Conservation (phyloP, 2,888 invertebrate genomes). For the Drosophila hawaiiensis region DNA sequence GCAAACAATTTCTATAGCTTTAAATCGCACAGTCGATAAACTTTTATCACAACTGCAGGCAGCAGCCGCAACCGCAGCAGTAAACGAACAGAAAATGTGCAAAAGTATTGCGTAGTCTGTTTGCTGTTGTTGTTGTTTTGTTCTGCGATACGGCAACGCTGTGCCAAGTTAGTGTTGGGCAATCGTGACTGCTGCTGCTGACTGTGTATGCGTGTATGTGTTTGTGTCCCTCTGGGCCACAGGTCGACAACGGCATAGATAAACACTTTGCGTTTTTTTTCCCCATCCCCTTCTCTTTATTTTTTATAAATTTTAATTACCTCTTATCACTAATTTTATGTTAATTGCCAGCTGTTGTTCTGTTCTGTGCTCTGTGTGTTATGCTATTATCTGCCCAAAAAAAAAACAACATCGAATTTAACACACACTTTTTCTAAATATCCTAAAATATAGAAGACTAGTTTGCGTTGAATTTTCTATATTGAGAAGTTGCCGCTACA, state of each 20-base stretch:
- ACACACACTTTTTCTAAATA: neutral
- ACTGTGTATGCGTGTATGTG: neutral
- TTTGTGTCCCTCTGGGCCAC: slow-evolving; percentile 32
- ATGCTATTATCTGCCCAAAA: slow-evolving; percentile 42
- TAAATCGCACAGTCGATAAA: slow-evolving; percentile 74
- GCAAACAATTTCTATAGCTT: slow-evolving; percentile 57
- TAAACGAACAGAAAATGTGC: slow-evolving; percentile 50
- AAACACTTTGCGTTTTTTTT: slow-evolving; percentile 56
- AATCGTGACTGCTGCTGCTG: slow-evolving; percentile 37
- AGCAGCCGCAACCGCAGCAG: slow-evolving; percentile 40
- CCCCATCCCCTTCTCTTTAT: neutral
- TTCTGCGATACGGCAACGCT: slow-evolving; percentile 55
- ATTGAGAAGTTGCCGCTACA: neutral
- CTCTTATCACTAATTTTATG: slow-evolving; percentile 82
- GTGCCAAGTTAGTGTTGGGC: slow-evolving; percentile 21
- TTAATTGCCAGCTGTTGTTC: slow-evolving; percentile 77
- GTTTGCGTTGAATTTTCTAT: neutral
- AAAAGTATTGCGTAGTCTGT: slow-evolving; percentile 54
- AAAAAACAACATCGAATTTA: neutral
- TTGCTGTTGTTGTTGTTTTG: slow-evolving; percentile 12
- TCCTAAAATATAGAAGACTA: neutral
- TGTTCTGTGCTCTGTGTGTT: slow-evolving; percentile 35
- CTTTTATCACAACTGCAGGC: slow-evolving; percentile 75
- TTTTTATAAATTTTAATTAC: slow-evolving; percentile 70
- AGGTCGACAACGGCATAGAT: slow-evolving; percentile 55